These are phyloP conservation scores for Pygathrix nemaeus DNA, from an alignment of 2,113 vertebrate genomes.

Conservation along the genomic window DNA sequence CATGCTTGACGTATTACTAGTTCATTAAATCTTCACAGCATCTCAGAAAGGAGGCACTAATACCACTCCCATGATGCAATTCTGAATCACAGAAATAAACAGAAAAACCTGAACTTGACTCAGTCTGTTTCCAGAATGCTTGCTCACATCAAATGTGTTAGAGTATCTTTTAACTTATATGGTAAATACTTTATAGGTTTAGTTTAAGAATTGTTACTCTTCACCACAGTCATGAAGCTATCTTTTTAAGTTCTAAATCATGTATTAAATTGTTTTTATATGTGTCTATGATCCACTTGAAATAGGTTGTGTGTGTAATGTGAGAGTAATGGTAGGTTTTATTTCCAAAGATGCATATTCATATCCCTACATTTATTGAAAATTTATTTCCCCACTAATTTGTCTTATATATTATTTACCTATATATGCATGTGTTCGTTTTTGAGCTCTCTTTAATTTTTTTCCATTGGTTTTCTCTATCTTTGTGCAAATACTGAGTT, in stretches of 20 bases:
- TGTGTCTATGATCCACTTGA: background rate
- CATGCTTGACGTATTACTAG: background rate
- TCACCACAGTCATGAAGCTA: background rate
- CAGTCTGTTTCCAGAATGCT: background rate
- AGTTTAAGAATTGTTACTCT: background rate
- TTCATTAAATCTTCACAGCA: background rate
- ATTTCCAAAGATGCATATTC: background rate
- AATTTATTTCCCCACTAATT: background rate
- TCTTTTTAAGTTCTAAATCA: background rate
- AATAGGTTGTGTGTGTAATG: background rate
- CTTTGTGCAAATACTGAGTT: background rate
- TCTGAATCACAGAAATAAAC: background rate
- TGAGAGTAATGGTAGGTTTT: background rate
- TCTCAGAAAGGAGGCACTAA: background rate
- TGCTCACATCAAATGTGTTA: too few relatives aligned
- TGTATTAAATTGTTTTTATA: background rate
- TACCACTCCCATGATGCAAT: background rate
- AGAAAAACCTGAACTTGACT: background rate
- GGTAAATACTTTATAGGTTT: background rate
- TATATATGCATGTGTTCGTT: background rate
- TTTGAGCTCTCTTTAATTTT: background rate
- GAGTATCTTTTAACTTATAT: background rate
- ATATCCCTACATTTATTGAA: background rate
- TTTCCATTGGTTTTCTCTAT: background rate
- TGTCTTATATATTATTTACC: background rate